Evolutionary conservation across 2,888 invertebrate species (phyloP).

Genomic region (Lasioglossum figueresi): DNA sequence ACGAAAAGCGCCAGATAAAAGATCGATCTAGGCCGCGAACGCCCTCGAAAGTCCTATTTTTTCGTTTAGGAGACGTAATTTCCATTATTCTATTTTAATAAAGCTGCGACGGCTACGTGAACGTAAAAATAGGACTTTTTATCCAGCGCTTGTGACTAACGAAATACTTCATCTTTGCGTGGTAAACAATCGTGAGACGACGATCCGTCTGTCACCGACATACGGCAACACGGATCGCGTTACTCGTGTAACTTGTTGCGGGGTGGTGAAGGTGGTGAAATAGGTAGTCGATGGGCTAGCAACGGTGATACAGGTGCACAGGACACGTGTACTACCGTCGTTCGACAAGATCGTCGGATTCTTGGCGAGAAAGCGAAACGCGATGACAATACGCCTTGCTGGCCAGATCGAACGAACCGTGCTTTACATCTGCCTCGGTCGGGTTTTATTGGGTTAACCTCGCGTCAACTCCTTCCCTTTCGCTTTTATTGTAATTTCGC

Average conservation of each 20-base stretch:
- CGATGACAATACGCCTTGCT: constrained; percentile 45
- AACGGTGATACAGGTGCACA: constrained; percentile 47
- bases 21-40: no score
- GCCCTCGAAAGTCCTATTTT: no score
- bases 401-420: constrained; percentile 33
- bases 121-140: no score
- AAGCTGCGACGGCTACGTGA: no score
- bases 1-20: no score
- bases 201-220: constrained; percentile 6
- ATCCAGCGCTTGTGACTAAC: no score
- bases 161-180: no score
- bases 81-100: no score
- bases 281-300: constrained; percentile 32
- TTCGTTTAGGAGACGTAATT: no score
- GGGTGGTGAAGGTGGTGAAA: constrained; percentile 21
- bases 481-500: constrained; percentile 1
- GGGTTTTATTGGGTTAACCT: constrained; percentile 7
- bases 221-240: constrained; percentile 32
- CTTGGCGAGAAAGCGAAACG: constrained; percentile 63
- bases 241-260: background rate
- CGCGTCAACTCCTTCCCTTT: background rate
- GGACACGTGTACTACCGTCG: constrained; percentile 40
- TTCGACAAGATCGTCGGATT: constrained; percentile 58
- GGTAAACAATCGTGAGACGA: background rate
- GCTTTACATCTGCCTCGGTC: constrained; percentile 28